Evolutionary conservation across 2,888 invertebrate species (phyloP).

Genomic region (Troides helena): DNA sequence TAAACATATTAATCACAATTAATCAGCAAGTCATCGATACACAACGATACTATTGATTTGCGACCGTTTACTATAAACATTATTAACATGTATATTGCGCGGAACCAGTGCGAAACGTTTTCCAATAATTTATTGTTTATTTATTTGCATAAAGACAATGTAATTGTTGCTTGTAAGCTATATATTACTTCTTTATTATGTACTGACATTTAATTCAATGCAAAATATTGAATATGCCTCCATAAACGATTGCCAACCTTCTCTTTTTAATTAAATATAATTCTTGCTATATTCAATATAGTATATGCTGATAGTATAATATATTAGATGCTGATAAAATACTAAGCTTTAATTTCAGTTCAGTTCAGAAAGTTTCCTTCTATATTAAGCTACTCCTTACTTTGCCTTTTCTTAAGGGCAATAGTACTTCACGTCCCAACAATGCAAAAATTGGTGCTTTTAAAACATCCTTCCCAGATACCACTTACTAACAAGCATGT

Average conservation of each 20-base stretch:
- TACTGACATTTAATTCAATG: constrained; percentile 6
- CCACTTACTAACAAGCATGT: too few relatives aligned
- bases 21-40: constrained; percentile 29
- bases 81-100: constrained; percentile 28
- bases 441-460: too few relatives aligned
- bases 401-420: too few relatives aligned
- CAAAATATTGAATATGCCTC: background rate
- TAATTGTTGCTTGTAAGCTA: constrained; percentile 18
- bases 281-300: background rate
- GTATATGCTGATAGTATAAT: background rate
- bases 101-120: constrained; percentile 1
- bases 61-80: constrained; percentile 22
- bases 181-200: constrained; percentile 9
- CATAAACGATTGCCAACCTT: background rate
- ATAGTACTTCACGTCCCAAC: too few relatives aligned
- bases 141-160: constrained; percentile 25
- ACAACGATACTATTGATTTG: constrained; percentile 24
- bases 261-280: background rate
- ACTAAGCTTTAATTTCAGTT: background rate
- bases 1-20: constrained; percentile 30
- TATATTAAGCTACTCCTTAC: too few relatives aligned
- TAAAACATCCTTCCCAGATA: too few relatives aligned
- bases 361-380: too few relatives aligned
- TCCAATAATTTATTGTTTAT: constrained; percentile 25
- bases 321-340: background rate